Base-by-base conservation (phyloP, 2,888 invertebrate genomes). In the Cheilosia impressa region DNA sequence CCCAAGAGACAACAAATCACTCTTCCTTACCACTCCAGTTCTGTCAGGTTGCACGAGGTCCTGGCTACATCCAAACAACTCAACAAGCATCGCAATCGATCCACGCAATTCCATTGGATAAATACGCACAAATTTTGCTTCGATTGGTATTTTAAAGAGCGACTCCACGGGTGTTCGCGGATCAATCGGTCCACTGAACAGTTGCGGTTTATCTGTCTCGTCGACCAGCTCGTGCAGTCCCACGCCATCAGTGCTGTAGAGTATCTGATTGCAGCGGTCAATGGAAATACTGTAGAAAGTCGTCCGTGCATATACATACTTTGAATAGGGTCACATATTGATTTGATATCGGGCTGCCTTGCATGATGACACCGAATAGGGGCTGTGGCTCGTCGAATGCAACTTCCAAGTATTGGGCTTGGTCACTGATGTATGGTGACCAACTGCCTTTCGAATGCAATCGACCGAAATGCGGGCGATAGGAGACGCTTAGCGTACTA, bases 281-380 rank as follows among this genome's bases (percentile, higher is more conserved):
- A 62, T 60, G 38, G 38, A 68, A 52, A 10, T 53, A 27, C 47
- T 31, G 58, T 53, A 34, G 45, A 45, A 34, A 43, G 31, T 24
- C 9, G 19, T 27, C 24, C 10, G 38, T 13, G 22, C 5, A 45
- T 73, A 78, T 13, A 15, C 5, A 45, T 73, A 82, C 82, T 89
- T 95, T 94, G 89, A 96, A 97, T 88, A 96, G 95, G 19, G 96
- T 96, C 50, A 97, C 96, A 91, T 95, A 96, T 89, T 96, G 94
- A 87, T 95, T 94, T 79, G 94, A 94, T 2, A 94, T 89, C 0
- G 95, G 94, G 90, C 94, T 95, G 22, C 97, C 97, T 89, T 95
- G 95, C 87, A 96, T 91, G 10, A 94, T 92, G 0, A 97, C 93
- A 0, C 97, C 97, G 89, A 96, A 96, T 19, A 98, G 91, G 0